These are phyloP conservation scores for Beaufortia kweichowensis DNA, from an alignment of 2,113 vertebrate genomes.

Conservation along the genomic window DNA sequence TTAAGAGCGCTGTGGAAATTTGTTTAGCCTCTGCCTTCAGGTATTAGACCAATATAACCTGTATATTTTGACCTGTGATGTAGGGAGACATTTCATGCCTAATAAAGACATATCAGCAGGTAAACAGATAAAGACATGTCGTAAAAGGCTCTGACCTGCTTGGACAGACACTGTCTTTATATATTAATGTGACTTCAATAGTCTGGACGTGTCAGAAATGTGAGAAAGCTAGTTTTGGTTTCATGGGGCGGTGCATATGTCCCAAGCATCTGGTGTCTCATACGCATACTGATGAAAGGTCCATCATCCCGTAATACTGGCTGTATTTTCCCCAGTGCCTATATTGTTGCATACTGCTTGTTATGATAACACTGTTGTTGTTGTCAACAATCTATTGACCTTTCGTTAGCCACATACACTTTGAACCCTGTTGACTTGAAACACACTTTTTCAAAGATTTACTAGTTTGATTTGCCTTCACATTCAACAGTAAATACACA, in stretches of 20 bases:
- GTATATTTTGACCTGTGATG: neutral
- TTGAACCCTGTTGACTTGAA: too few relatives aligned
- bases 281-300: conserved; percentile 49
- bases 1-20: conserved; percentile 20
- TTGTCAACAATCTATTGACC: neutral
- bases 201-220: conserved; percentile 40
- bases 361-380: conserved; percentile 1
- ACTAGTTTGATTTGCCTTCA: too few relatives aligned
- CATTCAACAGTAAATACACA: too few relatives aligned
- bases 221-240: conserved; percentile 46
- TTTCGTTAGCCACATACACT: neutral
- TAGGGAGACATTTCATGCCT: neutral
- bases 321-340: conserved; percentile 12
- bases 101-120: neutral
- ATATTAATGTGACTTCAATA: conserved; percentile 36
- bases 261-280: conserved; percentile 55
- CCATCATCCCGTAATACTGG: conserved; percentile 27
- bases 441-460: neutral
- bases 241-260: conserved; percentile 54
- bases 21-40: conserved; percentile 12
- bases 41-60: conserved; percentile 10
- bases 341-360: conserved; percentile 10
- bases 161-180: neutral
- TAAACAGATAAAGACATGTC: neutral
- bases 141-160: neutral